A percentile compares a stretch with the other conserved stretches of the same genome.
Conservation (phyloP, 2,113 vertebrate species). For the Urocolius indicus region DNA sequence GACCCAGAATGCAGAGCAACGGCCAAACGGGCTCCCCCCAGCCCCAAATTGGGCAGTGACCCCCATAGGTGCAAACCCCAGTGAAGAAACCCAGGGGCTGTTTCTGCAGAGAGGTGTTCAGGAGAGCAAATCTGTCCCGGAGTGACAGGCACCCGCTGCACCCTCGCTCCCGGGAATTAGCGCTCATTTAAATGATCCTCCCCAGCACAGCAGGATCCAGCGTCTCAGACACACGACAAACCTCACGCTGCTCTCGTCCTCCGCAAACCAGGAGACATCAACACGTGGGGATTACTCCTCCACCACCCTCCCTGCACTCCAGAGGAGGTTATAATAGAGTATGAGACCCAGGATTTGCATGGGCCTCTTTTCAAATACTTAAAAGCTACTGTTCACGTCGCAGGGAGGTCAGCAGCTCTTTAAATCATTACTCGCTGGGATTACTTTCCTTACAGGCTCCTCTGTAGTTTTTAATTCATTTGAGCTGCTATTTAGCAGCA, state of each 20-base stretch:
- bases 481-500: constrained; percentile 44
- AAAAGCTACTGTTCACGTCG: constrained; percentile 1
- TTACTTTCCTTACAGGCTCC: constrained; percentile 12
- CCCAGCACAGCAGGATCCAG: neutral
- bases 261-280: neutral
- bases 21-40: neutral
- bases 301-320: neutral
- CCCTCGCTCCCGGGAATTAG: fast-evolving
- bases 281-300: neutral
- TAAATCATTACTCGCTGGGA: constrained; percentile 35
- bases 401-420: constrained; percentile 49
- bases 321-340: constrained; percentile 5
- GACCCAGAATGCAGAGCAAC: neutral
- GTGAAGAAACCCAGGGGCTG: fast-evolving
- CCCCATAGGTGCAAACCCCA: neutral
- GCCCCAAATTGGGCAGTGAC: fast-evolving
- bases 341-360: neutral
- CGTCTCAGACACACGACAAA: no score
- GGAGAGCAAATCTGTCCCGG: fast-evolving
- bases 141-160: fast-evolving
- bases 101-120: neutral
- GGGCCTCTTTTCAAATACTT: neutral
- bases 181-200: neutral
- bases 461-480: constrained; percentile 54
- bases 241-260: neutral